Evolutionary conservation across 53 echinoderm and acorn worm species (phyloP), one percentile per base, ranked within the genome.

Genomic region (Holothuria leucospilota): DNA sequence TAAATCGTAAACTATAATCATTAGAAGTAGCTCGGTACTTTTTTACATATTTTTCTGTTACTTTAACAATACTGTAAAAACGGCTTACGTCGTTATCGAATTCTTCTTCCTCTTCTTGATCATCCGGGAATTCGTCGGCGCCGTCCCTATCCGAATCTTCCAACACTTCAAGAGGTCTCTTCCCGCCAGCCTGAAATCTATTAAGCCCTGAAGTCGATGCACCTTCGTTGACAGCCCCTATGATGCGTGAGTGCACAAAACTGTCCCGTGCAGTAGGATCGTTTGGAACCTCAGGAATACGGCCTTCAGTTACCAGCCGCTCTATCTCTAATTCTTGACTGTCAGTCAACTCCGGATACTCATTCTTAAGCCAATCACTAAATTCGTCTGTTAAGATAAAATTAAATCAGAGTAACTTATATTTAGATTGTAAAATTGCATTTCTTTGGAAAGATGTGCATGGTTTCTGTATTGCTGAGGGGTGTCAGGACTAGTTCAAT

Each of bases 11-110:
- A 8, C 20, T 59, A 25, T 71, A 68, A 86, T 49, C 87, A 13
- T 30, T 63, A 1, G 20, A 24, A 13, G 20, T 87, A 18, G 66
- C 87, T 52, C 77, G 74, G n/a, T 74, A 87, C 30, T 78, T 87
- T 51, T 62, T 87, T 46, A 77, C 28, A 65, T 77, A 63, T 49
- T 49, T 86, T 25, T 61, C 46, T 12, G 42, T 77, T 27, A 77
- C 67, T 42, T 14, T 40, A 7, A 13, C 69, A n/a, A 87, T 77
- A 24, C 20, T 23, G 68, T 87, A 65, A 13, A 51, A 68, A 4
- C 34, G 29, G 68, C 68, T 68, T 68, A 68, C 29, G 28, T 34
- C 29, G n/a, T 34, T 28, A 15, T 28, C 28, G 13, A 28, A 29
- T 68, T 34, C 28, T 68, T 46, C 46, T 46, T 34, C 46, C 8